Evolutionary conservation across 2,888 invertebrate species (phyloP), one percentile per base, ranked within the genome.

Genomic region (Campoplex capitator): DNA sequence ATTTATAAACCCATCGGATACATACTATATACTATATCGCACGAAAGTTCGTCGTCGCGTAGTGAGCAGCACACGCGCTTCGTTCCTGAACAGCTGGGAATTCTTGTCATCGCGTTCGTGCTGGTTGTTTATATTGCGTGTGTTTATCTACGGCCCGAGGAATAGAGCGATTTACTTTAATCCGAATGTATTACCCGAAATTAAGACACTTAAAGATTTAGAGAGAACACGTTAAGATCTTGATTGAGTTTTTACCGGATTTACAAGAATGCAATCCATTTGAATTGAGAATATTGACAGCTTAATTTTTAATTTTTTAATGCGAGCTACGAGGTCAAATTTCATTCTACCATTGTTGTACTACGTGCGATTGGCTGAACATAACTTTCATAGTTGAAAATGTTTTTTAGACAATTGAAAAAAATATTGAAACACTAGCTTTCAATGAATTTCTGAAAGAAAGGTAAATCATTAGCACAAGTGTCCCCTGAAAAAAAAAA

Each of bases 41-140:
- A 32, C 48, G 67, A 77, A 77, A 77, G 13, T 77, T 77, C n/a
- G 54, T 18, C 68, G 74, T 68, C 42, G 42, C 67, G 28, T 74
- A 67, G 65, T 74, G 67, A 68, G 71, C 78, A 81, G 71, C 78
- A 81, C 65, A 76, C 75, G 54, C 70, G 85, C 45, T 35, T 62
- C n/a, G 32, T 67, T 48, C 32, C 38, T 68, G 42, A 68, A 74
- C 67, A 67, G n/a, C 68, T 56, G 56, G 42, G 65, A 54, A 68
- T 82, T 75, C n/a, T 67, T 42, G 56, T 54, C 68, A 68, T 75
- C 54, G 56, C 54, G 54, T 75, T 81, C 65, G 23, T 62, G 48
- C 45, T 13, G 28, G 13, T 18, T 51, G 18, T n/a, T 16, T 28
- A 48, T 45, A 38, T 58, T 32, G 58, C 58, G 28, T 13, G 58